Conservation (phyloP, 35 echinoderm and acorn worm species). For the Hemicentrotus pulcherrimus region DNA sequence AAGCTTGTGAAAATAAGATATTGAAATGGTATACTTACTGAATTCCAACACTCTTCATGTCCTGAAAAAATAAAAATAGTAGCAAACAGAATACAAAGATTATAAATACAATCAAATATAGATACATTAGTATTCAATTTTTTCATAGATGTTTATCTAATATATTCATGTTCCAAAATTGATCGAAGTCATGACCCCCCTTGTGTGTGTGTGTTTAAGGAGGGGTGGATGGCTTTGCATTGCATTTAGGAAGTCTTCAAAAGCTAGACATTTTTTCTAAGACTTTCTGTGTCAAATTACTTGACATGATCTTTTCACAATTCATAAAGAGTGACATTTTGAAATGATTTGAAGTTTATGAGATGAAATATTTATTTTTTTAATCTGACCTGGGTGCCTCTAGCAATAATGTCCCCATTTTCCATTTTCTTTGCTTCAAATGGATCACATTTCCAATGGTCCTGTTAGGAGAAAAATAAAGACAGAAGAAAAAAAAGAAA, state of each 20-base stretch:
- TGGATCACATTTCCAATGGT: constrained; percentile 90
- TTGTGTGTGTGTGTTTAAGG: too few species aligned
- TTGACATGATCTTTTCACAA: background rate
- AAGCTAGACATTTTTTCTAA: background rate
- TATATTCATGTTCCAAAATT: background rate
- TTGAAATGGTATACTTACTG: constrained; percentile 74
- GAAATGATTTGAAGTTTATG: background rate
- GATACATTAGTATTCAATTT: background rate
- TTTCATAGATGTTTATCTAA: background rate
- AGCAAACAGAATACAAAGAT: background rate
- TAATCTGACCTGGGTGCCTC: constrained; percentile 80
- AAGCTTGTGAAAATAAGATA: background rate
- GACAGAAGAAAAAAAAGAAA: constrained; percentile 1
- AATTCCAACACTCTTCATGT: constrained; percentile 96
- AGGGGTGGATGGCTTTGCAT: background rate
- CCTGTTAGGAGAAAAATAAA: constrained; percentile 46
- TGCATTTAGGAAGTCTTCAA: background rate
- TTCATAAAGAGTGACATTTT: background rate
- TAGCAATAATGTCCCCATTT: constrained; percentile 89
- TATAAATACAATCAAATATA: background rate
- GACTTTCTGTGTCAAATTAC: background rate
- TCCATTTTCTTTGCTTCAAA: constrained; percentile 88
- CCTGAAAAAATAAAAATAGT: constrained; percentile 61
- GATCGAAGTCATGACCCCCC: background rate
- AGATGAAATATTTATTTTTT: background rate